Evolutionary conservation across 2,888 invertebrate genomes (phyloP).

Genomic region (Hirudinaria manillensis): DNA sequence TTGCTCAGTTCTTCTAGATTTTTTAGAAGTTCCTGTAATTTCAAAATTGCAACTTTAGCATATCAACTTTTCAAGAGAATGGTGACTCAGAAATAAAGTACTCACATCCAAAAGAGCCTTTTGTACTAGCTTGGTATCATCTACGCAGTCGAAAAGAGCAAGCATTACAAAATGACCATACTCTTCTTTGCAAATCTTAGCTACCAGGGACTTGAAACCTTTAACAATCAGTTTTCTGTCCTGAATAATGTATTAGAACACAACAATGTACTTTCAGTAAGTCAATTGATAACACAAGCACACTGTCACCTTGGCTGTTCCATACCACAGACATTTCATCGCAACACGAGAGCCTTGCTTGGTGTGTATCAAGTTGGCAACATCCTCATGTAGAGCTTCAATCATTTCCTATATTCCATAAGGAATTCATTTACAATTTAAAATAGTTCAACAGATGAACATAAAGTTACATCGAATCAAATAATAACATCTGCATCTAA

Average conservation of each 20-base stretch:
- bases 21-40: constrained; percentile 61
- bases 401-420: constrained; percentile 64
- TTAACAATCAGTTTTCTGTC: constrained; percentile 70
- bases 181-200: constrained; percentile 75
- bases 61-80: neutral
- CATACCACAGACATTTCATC: constrained; percentile 79
- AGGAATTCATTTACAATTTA: constrained; percentile 30
- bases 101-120: constrained; percentile 63
- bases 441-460: neutral
- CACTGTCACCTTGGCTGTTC: constrained; percentile 57
- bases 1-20: constrained; percentile 66
- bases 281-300: neutral
- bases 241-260: constrained; percentile 53
- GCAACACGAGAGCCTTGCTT: constrained; percentile 75
- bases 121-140: constrained; percentile 83
- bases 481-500: neutral
- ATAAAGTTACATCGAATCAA: neutral
- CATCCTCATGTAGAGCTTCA: constrained; percentile 64
- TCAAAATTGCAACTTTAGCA: neutral
- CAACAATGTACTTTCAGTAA: neutral
- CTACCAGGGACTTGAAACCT: constrained; percentile 75
- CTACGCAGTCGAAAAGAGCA: constrained; percentile 75
- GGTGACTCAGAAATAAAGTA: neutral
- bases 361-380: constrained; percentile 68
- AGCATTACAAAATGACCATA: constrained; percentile 77